Percentiles rank a stretch among this genome's conserved stretches.
phyloP scores from a whole-genome alignment of 2,888 invertebrate species.

The Calameuta filiformis region DNA sequence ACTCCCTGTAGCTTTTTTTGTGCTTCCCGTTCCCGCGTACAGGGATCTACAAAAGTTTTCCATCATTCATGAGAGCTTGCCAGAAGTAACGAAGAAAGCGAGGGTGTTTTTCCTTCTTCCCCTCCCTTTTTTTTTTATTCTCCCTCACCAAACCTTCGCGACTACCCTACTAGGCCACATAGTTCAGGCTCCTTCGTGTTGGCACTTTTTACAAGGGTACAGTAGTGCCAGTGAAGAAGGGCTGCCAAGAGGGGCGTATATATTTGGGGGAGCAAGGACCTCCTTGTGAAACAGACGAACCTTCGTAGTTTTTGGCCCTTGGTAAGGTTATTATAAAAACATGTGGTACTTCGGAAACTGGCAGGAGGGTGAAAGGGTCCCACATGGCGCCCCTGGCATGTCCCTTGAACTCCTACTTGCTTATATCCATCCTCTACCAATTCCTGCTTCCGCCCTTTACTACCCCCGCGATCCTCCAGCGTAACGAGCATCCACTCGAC shows the following conservation, averaged over 20 bases:
- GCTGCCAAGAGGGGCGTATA: neutral
- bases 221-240: neutral
- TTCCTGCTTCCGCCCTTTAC: neutral
- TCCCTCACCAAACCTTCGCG: neutral
- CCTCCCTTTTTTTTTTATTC: no score
- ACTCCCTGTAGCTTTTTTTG: neutral
- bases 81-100: neutral
- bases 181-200: neutral
- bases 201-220: neutral
- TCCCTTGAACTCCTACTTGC: neutral
- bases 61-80: neutral
- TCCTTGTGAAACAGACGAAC: neutral
- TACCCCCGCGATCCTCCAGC: neutral
- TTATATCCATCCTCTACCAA: neutral
- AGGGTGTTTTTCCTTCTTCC: neutral
- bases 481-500: constrained; percentile 5
- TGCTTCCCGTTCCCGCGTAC: neutral
- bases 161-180: neutral
- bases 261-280: neutral
- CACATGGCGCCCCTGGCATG: constrained; percentile 16
- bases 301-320: constrained; percentile 9
- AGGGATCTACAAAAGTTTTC: neutral
- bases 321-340: constrained; percentile 14
- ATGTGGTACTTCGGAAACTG: constrained; percentile 3
- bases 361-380: constrained; percentile 1